Base-by-base conservation (phyloP, 2,113 vertebrate species). In the Camelus dromedarius region DNA sequence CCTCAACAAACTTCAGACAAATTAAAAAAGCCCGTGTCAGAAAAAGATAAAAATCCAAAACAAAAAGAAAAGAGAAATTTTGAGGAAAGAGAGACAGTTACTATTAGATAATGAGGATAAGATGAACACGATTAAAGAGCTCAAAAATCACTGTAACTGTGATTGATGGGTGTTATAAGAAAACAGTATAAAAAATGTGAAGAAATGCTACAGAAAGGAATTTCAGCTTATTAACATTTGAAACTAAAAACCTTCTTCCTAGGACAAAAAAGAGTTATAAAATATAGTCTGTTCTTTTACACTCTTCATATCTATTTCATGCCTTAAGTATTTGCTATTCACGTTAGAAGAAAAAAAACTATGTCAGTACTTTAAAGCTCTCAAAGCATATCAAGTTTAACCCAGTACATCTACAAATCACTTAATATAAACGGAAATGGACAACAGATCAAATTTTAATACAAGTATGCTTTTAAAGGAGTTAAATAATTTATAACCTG, bases 201-300 rank as follows among this genome's bases (percentile, higher is more conserved):
- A 76, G n/a, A 80, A 81, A 69, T 62, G 60, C 19, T 72, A 60
- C 20, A 84, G 50, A 70, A 69, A 87, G 28, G 70, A 90, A 77
- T 28, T 72, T 54, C 82, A 77, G 22, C 62, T 73, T 70, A 79
- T 72, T 64, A 62, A 52, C 64, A 83, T 60, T 69, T 46, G 46
- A 48, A 67, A 60, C 24, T 89, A 87, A 95, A 87, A 64, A 60
- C 30, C 12, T 30, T 77, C 32, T 76, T 77, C 58, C 46, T 35
- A 70, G 16, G 89, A 92, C 84, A 58, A 32, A 76, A 89, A 81
- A 79, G 32, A 92, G 69, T 67, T 76, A 30, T 48, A 73, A 93
- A 93, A 60, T 60, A 83, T 67, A 89, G 52, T 58, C 50, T 89
- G 10, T 93, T 13, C 60, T 58, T 92, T 76, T 26, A 89, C 69